These are phyloP conservation scores for Calycopis cecrops DNA, from an alignment of 1,140 invertebrate genomes.

Conservation along the genomic window DNA sequence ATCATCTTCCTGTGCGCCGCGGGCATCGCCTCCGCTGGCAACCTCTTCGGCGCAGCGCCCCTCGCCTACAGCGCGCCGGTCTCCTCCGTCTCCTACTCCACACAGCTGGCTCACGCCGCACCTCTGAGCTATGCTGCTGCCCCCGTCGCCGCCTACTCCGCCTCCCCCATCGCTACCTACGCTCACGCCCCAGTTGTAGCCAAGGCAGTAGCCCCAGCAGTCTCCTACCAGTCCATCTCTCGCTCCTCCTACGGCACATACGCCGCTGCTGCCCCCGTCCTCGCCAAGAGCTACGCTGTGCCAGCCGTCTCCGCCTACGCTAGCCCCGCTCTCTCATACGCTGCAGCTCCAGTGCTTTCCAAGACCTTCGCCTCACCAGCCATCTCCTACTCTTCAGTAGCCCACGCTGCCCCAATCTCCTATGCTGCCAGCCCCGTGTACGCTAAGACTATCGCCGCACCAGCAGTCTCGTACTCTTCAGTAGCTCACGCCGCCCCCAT, in stretches of 20 bases:
- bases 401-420: slow-evolving; percentile 19
- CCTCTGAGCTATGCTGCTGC: slow-evolving; percentile 32
- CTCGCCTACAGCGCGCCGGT: slow-evolving; percentile 36
- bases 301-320: slow-evolving; percentile 25
- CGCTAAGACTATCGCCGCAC: slow-evolving; percentile 28
- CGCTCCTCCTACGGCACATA: slow-evolving; percentile 15
- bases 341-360: slow-evolving; percentile 25
- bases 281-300: slow-evolving; percentile 18
- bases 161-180: slow-evolving; percentile 25
- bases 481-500: slow-evolving; percentile 24
- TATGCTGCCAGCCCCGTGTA: slow-evolving; percentile 21
- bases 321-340: slow-evolving; percentile 18
- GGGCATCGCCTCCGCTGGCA: slow-evolving; percentile 50
- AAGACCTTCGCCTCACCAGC: slow-evolving; percentile 26
- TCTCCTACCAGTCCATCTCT: slow-evolving; percentile 23
- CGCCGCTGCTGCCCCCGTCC: slow-evolving; percentile 26
- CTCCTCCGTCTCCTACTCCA: slow-evolving; percentile 40
- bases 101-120: slow-evolving; percentile 32
- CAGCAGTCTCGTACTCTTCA: slow-evolving; percentile 25
- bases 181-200: slow-evolving; percentile 24
- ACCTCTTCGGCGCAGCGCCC: slow-evolving; percentile 44
- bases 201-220: slow-evolving; percentile 22
- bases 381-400: slow-evolving; percentile 34
- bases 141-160: slow-evolving; percentile 23
- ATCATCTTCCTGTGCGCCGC: slow-evolving; percentile 49